Conservation (phyloP, 2,888 invertebrate genomes). For the Cerceris ruficornis region DNA sequence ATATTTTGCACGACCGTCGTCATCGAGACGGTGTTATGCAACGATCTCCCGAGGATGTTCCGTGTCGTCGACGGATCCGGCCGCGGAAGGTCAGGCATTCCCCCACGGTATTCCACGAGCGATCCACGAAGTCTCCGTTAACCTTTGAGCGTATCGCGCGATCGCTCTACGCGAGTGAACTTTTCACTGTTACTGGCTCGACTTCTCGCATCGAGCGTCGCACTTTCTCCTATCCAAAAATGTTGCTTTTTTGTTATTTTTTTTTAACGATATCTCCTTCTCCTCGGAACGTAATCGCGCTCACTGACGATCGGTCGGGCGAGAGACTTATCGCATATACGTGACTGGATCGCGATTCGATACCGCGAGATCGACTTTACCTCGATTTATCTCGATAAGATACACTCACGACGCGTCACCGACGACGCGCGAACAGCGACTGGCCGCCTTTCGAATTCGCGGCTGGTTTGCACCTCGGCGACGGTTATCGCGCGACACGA, state of each 20-base stretch:
- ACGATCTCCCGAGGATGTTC: constrained; percentile 44
- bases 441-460: constrained; percentile 79
- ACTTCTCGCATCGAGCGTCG: background rate
- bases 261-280: no score
- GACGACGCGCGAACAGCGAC: constrained; percentile 78
- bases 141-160: constrained; percentile 35
- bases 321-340: no score
- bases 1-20: constrained; percentile 1
- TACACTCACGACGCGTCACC: constrained; percentile 65
- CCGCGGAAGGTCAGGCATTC: constrained; percentile 36
- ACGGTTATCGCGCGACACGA: constrained; percentile 74
- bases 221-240: constrained; percentile 26
- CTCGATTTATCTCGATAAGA: constrained; percentile 56
- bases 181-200: constrained; percentile 17
- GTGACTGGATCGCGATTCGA: background rate
- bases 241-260: no score
- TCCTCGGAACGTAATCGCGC: no score
- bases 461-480: constrained; percentile 79
- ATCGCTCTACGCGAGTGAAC: constrained; percentile 22
- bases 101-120: constrained; percentile 2
- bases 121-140: constrained; percentile 7
- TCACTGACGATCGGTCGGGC: no score
- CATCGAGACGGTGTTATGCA: constrained; percentile 50
- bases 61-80: constrained; percentile 13
- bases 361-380: constrained; percentile 46